A percentile compares a stretch with the other conserved stretches of the same genome.
phyloP scores from a whole-genome alignment of 2,113 vertebrate genomes.

The Microtus oregoni region DNA sequence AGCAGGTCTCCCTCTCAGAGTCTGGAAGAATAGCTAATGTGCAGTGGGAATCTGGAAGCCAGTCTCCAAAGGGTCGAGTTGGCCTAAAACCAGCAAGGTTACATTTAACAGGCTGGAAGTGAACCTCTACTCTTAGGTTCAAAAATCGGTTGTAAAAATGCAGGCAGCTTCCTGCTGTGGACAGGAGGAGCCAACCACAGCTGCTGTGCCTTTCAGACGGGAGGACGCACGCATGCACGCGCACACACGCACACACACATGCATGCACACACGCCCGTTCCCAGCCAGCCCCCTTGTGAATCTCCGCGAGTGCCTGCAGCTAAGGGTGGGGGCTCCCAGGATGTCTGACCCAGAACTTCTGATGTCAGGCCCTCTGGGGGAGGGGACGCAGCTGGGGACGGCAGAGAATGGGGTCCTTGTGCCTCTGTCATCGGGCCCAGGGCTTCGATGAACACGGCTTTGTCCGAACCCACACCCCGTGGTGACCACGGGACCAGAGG shows the following conservation, averaged over 20 bases:
- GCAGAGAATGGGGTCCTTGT: constrained; percentile 80
- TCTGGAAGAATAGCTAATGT: background rate
- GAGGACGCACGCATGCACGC: too few species aligned
- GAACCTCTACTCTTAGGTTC: constrained; percentile 43
- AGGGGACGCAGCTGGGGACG: constrained; percentile 76
- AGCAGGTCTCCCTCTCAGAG: background rate
- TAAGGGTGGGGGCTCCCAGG: constrained; percentile 41
- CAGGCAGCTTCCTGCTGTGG: background rate
- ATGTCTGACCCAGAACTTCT: constrained; percentile 53
- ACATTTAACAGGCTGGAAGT: constrained; percentile 4
- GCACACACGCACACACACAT: background rate
- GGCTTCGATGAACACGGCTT: constrained; percentile 74
- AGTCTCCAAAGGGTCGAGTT: constrained; percentile 31
- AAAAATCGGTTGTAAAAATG: constrained; percentile 27
- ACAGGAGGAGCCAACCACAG: background rate
- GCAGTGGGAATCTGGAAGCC: constrained; percentile 5
- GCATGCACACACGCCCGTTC: background rate
- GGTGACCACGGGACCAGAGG: constrained; percentile 64
- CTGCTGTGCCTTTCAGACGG: background rate
- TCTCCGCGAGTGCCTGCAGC: constrained; percentile 32
- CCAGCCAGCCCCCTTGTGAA: constrained; percentile 5
- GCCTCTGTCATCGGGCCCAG: constrained; percentile 24
- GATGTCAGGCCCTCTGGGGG: constrained; percentile 69
- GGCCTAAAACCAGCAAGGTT: constrained; percentile 48
- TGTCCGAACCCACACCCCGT: constrained; percentile 75